phyloP scores from a whole-genome alignment of 2,888 invertebrate species.

The Trachelus stipa region DNA sequence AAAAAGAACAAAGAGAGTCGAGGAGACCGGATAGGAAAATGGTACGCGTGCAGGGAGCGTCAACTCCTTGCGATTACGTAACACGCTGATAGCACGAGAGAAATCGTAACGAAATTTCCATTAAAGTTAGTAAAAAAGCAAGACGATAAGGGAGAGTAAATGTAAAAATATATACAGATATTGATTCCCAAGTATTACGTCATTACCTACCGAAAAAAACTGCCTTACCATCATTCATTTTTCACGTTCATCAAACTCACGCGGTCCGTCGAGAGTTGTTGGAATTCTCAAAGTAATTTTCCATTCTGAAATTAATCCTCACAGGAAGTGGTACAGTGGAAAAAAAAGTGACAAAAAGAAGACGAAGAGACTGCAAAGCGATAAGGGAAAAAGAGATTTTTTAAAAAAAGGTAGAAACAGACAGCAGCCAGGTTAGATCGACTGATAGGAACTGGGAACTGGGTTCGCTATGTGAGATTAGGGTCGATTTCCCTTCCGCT shows the following conservation, averaged over 20 bases:
- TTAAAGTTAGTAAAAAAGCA: not conserved
- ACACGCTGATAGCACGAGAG: not conserved
- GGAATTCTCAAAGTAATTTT: not conserved
- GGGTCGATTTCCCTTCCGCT: not conserved
- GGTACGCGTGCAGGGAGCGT: not conserved
- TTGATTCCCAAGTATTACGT: not conserved
- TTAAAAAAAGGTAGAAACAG: not conserved
- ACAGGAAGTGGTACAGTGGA: not conserved
- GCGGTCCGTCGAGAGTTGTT: not conserved
- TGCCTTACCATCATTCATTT: not conserved
- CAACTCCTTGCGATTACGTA: not conserved
- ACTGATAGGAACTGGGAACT: not conserved
- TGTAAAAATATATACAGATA: not conserved
- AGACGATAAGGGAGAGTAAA: not conserved
- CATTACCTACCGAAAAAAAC: not conserved
- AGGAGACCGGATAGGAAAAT: not conserved
- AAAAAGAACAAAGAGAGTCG: conserved; percentile 2
- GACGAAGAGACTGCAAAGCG: not conserved
- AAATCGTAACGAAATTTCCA: not conserved
- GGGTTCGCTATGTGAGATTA: not conserved
- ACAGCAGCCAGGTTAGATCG: not conserved
- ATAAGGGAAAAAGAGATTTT: not conserved
- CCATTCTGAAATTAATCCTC: not conserved
- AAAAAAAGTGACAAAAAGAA: not conserved
- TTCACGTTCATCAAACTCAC: not conserved